Evolutionary conservation across 2,797 vertebrate genomes (phyloP).

Genomic region (Spatula clypeata): DNA sequence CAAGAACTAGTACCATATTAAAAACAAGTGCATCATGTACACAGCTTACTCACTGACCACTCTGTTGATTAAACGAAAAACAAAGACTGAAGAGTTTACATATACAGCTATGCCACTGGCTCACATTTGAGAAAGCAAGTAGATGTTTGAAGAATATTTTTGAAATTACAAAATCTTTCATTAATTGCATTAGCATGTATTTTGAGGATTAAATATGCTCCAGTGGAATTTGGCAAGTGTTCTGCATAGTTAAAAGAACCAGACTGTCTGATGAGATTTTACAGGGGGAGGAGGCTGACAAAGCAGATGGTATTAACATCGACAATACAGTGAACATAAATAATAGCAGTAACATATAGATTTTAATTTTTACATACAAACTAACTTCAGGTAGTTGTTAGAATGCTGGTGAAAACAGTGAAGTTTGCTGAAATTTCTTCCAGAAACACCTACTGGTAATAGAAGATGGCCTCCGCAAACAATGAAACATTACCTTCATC

Average conservation of each 20-base stretch:
- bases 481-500: not conserved
- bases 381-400: not conserved
- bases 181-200: not conserved
- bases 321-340: not conserved
- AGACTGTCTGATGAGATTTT: not conserved
- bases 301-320: not conserved
- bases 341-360: not conserved
- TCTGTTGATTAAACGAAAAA: not conserved
- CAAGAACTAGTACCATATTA: not conserved
- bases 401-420: not conserved
- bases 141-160: not conserved
- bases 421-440: not conserved
- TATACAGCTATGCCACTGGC: not conserved
- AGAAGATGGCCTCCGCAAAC: not conserved
- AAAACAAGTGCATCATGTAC: not conserved
- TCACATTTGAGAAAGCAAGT: not conserved
- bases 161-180: not conserved
- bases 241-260: not conserved
- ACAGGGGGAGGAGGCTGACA: not conserved
- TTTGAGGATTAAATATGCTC: not conserved
- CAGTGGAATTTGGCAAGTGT: not conserved
- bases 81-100: not conserved
- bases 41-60: not conserved
- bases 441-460: not conserved
- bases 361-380: not conserved